phyloP scores from a whole-genome alignment of 2,797 vertebrate genomes.

The Sebastes trivittatus region DNA sequence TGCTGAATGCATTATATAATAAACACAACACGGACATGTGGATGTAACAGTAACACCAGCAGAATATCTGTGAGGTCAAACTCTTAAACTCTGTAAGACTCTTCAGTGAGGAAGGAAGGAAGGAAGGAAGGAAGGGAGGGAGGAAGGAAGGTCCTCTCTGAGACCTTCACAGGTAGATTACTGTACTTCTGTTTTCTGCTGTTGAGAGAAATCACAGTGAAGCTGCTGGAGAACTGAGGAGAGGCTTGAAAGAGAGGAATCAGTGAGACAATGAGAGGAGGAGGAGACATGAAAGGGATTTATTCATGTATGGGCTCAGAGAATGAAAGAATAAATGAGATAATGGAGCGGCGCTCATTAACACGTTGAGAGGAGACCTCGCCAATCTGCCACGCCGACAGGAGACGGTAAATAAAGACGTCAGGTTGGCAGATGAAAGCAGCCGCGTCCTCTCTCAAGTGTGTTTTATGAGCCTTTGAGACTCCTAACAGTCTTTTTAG shows the following conservation, averaged over 20 bases:
- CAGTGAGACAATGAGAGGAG: neutral
- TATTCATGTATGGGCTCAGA: conserved; percentile 27
- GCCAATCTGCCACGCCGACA: conserved; percentile 37
- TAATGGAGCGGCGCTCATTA: conserved; percentile 51
- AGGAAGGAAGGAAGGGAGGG: too few relatives aligned
- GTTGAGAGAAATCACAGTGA: too few relatives aligned
- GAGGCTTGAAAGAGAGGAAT: neutral
- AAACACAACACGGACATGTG: too few relatives aligned
- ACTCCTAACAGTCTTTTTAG: conserved; percentile 39
- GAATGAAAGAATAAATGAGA: conserved; percentile 1
- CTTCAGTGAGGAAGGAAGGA: too few relatives aligned
- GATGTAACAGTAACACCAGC: too few relatives aligned
- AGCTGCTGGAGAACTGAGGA: neutral
- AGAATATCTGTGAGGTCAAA: too few relatives aligned
- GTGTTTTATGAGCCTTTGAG: conserved; percentile 52
- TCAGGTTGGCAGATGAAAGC: conserved; percentile 66
- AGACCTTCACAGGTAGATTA: too few relatives aligned
- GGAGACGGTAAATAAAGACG: conserved; percentile 51
- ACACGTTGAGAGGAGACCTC: conserved; percentile 26
- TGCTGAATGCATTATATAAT: too few relatives aligned
- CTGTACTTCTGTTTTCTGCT: too few relatives aligned
- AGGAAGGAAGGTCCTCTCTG: too few relatives aligned
- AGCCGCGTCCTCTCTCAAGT: conserved; percentile 16
- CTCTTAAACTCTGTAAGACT: too few relatives aligned
- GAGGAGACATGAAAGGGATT: conserved; percentile 50